Percentiles rank a stretch among this genome's conserved stretches.
Evolutionary conservation across 1,140 invertebrate species (phyloP).

Genomic region (Adoxophyes honmai): DNA sequence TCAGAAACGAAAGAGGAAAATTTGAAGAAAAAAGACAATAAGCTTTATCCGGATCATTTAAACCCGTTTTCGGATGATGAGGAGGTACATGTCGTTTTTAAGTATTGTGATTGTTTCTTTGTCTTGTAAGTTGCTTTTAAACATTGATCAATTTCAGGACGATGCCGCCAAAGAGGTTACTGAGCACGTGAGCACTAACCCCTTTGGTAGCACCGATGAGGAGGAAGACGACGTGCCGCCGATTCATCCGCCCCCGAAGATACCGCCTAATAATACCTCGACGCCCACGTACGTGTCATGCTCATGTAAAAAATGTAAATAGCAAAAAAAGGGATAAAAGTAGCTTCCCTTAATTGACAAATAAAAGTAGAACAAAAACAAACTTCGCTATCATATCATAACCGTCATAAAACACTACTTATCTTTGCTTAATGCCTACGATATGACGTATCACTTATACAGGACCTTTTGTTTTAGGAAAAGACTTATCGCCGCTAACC

Average conservation of each 20-base stretch:
- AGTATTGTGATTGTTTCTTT: too few relatives aligned
- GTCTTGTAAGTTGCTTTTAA: too few relatives aligned
- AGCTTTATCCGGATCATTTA: conserved; percentile 84
- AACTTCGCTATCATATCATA: too few relatives aligned
- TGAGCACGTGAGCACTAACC: conserved; percentile 78
- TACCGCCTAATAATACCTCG: conserved; percentile 28
- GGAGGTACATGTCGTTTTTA: conserved; percentile 31
- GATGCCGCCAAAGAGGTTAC: conserved; percentile 21
- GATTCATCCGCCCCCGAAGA: conserved; percentile 32
- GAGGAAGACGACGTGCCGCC: conserved; percentile 76
- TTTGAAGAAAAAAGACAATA: conserved; percentile 28
- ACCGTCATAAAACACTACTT: too few relatives aligned
- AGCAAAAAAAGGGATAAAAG: too few relatives aligned
- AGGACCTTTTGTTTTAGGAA: conserved; percentile 38
- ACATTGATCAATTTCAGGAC: conserved; percentile 22
- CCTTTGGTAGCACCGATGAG: conserved; percentile 83
- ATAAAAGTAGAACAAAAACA: too few relatives aligned
- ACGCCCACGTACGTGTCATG: conserved; percentile 55
- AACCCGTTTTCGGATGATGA: conserved; percentile 89
- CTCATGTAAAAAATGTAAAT: background rate
- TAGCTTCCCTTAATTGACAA: too few relatives aligned
- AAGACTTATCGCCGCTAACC: conserved; percentile 78
- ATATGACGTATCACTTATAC: too few relatives aligned
- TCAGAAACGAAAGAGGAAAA: conserved; percentile 25
- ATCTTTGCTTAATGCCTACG: too few relatives aligned